phyloP scores from a whole-genome alignment of 2,888 invertebrate genomes.

The Pseudanteris insignis region DNA sequence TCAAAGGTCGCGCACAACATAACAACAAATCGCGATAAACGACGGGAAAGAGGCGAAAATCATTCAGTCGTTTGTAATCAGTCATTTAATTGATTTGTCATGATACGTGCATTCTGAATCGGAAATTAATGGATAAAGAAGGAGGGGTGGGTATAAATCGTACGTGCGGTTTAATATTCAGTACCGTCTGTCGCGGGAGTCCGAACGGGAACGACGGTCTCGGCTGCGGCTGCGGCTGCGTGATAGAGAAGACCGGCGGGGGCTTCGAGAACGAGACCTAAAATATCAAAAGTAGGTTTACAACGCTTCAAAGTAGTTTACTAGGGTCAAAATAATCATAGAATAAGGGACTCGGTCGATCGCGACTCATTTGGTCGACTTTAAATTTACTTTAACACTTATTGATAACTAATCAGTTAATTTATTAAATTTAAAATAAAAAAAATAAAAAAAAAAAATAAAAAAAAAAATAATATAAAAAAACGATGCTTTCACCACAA shows the following conservation, averaged over 20 bases:
- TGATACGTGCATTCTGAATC: slow-evolving; percentile 10
- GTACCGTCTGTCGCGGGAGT: slow-evolving; percentile 65
- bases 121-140: too few relatives aligned
- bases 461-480: background rate
- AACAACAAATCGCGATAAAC: too few relatives aligned
- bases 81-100: slow-evolving; percentile 6
- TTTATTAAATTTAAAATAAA: background rate
- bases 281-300: slow-evolving; percentile 48
- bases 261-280: slow-evolving; percentile 63
- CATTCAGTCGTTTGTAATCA: background rate
- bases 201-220: slow-evolving; percentile 64
- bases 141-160: slow-evolving; percentile 2
- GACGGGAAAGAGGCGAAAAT: background rate
- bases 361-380: slow-evolving; percentile 13
- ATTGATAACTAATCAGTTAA: too few relatives aligned
- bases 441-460: background rate
- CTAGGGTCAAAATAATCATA: slow-evolving; percentile 15
- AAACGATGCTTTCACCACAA: too few relatives aligned
- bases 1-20: slow-evolving; percentile 10
- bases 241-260: slow-evolving; percentile 62
- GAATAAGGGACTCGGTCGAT: slow-evolving; percentile 11
- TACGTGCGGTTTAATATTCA: slow-evolving; percentile 41
- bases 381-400: too few relatives aligned
- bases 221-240: slow-evolving; percentile 65
- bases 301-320: slow-evolving; percentile 11